Conservation (phyloP, 1,140 invertebrate genomes). For the Monochamus saltuarius region DNA sequence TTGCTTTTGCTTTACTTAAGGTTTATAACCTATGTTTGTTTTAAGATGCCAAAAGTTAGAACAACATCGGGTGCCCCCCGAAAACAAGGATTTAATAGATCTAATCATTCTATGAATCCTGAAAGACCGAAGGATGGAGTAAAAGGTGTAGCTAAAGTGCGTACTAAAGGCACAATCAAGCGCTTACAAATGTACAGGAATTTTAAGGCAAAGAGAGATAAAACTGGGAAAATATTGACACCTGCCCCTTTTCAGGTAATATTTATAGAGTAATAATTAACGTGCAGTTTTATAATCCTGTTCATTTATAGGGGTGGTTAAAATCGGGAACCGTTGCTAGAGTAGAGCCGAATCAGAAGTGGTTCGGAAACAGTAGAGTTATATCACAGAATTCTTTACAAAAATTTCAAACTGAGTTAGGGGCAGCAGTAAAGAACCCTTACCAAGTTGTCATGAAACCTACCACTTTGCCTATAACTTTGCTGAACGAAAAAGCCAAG, state of each 20-base stretch:
- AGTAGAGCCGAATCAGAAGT: conserved; percentile 95
- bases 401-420: conserved; percentile 96
- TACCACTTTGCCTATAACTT: conserved; percentile 89
- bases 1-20: no score
- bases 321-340: conserved; percentile 88
- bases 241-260: conserved; percentile 80
- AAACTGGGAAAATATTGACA: conserved; percentile 86
- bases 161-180: conserved; percentile 93
- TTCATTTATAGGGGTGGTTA: conserved; percentile 70
- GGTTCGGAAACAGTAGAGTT: conserved; percentile 94
- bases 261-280: not conserved
- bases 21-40: conserved; percentile 16
- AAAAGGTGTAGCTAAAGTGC: conserved; percentile 81
- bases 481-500: conserved; percentile 92
- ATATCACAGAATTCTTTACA: conserved; percentile 94
- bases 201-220: conserved; percentile 92
- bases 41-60: conserved; percentile 70
- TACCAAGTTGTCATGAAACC: conserved; percentile 98
- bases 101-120: conserved; percentile 86
- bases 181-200: conserved; percentile 97
- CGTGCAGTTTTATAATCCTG: not conserved
- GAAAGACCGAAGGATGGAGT: conserved; percentile 72
- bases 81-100: conserved; percentile 75
- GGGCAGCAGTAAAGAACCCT: conserved; percentile 91
- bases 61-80: conserved; percentile 67